phyloP scores from a whole-genome alignment of 1,140 invertebrate genomes.

The Agrypnia vestita region DNA sequence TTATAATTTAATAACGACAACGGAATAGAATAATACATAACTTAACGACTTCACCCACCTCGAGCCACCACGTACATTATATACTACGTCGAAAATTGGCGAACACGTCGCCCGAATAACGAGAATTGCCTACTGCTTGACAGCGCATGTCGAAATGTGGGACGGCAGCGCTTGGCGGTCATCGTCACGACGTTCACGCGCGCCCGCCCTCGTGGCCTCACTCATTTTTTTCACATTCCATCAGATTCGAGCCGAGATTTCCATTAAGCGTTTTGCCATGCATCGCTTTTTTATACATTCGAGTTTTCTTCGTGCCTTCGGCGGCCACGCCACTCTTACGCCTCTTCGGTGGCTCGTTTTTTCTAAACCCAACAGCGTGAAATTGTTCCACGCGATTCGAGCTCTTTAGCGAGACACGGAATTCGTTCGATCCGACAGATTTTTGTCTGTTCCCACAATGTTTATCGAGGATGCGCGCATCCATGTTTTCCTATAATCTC shows the following conservation, averaged over 20 bases:
- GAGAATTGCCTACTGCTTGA: not conserved
- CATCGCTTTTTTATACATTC: not conserved
- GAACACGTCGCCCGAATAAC: constrained; percentile 16
- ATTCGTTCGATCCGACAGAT: not conserved
- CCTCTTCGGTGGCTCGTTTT: constrained; percentile 2
- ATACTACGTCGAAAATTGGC: not conserved
- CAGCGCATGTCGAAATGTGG: constrained; percentile 23
- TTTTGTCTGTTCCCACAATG: too few species aligned
- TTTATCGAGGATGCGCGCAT: too few species aligned
- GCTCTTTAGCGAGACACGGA: constrained; percentile 2
- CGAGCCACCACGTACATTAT: too few species aligned
- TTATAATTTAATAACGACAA: not conserved
- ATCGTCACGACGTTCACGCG: not conserved
- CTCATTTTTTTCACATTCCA: not conserved
- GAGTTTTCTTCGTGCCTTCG: not conserved
- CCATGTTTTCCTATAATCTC: too few species aligned
- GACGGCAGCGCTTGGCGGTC: constrained; percentile 14
- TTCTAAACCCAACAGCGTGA: constrained; percentile 10
- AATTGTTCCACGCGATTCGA: constrained; percentile 22
- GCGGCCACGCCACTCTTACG: not conserved
- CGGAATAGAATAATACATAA: not conserved
- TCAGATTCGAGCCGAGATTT: constrained; percentile 4
- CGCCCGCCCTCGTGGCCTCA: not conserved
- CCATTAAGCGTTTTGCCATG: constrained; percentile 13
- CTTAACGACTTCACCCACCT: not conserved